A percentile compares a stretch with the other conserved stretches of the same genome.
Evolutionary conservation across 2,888 invertebrate genomes (phyloP).

Genomic region (Leptarthrus brevirostris): DNA sequence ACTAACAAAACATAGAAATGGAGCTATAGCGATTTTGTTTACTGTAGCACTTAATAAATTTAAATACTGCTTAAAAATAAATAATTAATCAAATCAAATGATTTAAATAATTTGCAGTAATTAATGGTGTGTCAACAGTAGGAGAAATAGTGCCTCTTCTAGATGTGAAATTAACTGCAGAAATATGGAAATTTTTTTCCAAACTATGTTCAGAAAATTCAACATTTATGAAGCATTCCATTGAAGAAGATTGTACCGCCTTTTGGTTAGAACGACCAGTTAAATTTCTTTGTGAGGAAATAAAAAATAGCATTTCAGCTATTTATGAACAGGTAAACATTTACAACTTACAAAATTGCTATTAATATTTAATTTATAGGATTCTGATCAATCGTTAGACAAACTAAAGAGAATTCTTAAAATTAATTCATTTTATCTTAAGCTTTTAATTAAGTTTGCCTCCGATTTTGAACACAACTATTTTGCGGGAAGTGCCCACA

Average conservation of each 20-base stretch:
- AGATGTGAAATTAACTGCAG: conserved; percentile 51
- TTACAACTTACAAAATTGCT: neutral
- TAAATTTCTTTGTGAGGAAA: conserved; percentile 48
- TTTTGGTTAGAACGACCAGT: conserved; percentile 43
- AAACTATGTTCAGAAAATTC: conserved; percentile 38
- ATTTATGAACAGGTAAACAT: conserved; percentile 17
- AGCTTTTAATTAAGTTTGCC: conserved; percentile 40
- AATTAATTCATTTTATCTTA: conserved; percentile 48
- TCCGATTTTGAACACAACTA: conserved; percentile 24
- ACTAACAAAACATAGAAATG: no score
- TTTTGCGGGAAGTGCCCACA: conserved; percentile 32
- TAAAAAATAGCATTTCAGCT: conserved; percentile 36
- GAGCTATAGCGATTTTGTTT: no score
- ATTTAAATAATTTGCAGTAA: conserved; percentile 14
- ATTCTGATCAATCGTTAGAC: neutral
- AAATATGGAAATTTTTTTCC: conserved; percentile 52
- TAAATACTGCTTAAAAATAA: no score
- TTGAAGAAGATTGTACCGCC: neutral
- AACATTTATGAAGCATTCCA: neutral
- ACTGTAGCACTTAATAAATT: no score
- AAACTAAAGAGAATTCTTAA: conserved; percentile 29
- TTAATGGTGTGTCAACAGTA: conserved; percentile 18
- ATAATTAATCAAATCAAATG: no score
- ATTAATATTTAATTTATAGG: neutral
- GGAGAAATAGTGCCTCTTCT: conserved; percentile 36